Evolutionary conservation across 2,888 invertebrate species (phyloP).

Genomic region (Epistrophe grossulariae): DNA sequence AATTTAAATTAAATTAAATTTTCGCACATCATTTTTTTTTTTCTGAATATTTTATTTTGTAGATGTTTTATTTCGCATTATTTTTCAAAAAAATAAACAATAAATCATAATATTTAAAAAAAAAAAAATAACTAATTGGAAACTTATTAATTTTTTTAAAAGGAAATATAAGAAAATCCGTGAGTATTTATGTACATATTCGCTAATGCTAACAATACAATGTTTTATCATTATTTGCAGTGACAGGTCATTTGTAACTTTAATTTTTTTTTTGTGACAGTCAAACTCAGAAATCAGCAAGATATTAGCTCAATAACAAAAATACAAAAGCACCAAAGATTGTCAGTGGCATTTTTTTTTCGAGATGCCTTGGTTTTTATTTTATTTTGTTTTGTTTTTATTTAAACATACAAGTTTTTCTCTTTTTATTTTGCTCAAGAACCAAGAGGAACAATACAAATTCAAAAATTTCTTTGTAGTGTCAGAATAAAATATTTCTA

Average conservation of each 20-base stretch:
- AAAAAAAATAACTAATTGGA: too few relatives aligned
- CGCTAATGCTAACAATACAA: neutral
- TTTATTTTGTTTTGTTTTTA: too few relatives aligned
- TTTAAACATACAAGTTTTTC: neutral
- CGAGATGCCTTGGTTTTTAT: slow-evolving; percentile 4
- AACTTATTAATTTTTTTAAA: too few relatives aligned
- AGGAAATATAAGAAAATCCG: too few relatives aligned
- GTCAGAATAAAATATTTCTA: slow-evolving; percentile 6
- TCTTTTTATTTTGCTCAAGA: slow-evolving; percentile 24
- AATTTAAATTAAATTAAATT: neutral
- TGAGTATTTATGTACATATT: neutral
- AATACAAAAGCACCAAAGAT: slow-evolving; percentile 1
- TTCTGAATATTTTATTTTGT: neutral
- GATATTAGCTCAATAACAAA: slow-evolving; percentile 8
- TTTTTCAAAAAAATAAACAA: too few relatives aligned
- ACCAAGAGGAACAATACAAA: slow-evolving; percentile 45
- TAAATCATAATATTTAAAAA: too few relatives aligned
- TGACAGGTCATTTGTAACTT: slow-evolving; percentile 47
- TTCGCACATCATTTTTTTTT: neutral
- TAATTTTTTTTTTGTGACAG: slow-evolving; percentile 1
- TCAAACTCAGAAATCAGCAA: neutral
- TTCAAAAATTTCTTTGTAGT: slow-evolving; percentile 41
- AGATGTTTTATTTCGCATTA: too few relatives aligned
- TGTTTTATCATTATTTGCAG: slow-evolving; percentile 27
- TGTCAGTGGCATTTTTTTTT: slow-evolving; percentile 16